A percentile compares a stretch with the other conserved stretches of the same genome.
phyloP scores from a whole-genome alignment of 2,113 vertebrate genomes.

The Lutjanus erythropterus region DNA sequence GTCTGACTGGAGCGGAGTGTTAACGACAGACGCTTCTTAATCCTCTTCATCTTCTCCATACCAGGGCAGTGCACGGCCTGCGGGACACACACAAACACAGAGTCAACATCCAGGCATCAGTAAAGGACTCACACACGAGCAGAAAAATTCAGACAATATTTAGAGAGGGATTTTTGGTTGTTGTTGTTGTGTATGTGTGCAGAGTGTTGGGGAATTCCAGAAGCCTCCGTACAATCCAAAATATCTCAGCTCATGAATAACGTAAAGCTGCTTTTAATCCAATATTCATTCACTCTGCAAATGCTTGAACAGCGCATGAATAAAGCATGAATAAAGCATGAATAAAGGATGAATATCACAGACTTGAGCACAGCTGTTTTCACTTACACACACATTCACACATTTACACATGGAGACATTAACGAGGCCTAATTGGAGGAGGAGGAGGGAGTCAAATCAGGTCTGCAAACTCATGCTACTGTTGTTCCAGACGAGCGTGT shows the following conservation, averaged over 20 bases:
- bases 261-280: constrained; percentile 77
- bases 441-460: constrained; percentile 37
- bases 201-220: constrained; percentile 7
- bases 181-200: neutral
- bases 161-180: constrained; percentile 3
- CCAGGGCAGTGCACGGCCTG: constrained; percentile 87
- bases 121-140: neutral
- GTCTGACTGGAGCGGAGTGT: constrained; percentile 96
- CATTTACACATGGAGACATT: constrained; percentile 26
- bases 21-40: constrained; percentile 96
- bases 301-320: constrained; percentile 62
- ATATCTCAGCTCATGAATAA: constrained; percentile 80
- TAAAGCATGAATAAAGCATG: constrained; percentile 65
- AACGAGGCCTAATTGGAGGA: constrained; percentile 46
- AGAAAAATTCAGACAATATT: constrained; percentile 13
- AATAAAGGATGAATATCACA: constrained; percentile 68
- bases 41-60: constrained; percentile 96
- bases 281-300: constrained; percentile 76
- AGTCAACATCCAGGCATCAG: neutral
- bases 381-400: constrained; percentile 45
- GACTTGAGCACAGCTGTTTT: constrained; percentile 54
- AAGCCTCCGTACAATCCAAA: constrained; percentile 27
- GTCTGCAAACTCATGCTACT: neutral
- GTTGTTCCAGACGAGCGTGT: constrained; percentile 30
- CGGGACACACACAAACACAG: constrained; percentile 25